Percentiles rank a stretch among this genome's conserved stretches.
phyloP scores from a whole-genome alignment of 2,113 vertebrate genomes.

The Ptychochromis oligacanthus region DNA sequence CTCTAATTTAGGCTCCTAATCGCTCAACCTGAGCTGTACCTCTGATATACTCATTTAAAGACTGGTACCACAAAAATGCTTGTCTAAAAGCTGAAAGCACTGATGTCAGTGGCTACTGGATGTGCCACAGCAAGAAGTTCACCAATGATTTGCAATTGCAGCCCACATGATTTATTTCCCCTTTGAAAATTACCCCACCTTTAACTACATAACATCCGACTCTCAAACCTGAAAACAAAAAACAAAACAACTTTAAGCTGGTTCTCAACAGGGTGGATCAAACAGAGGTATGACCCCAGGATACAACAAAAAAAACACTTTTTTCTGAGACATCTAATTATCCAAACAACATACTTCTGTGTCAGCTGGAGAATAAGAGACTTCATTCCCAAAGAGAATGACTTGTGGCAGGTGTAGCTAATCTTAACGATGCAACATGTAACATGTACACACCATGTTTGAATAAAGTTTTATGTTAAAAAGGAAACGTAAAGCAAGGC shows the following conservation, averaged over 20 bases:
- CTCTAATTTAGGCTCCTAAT: too few species aligned
- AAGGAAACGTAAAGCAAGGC: neutral
- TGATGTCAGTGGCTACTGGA: neutral
- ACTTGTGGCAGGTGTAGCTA: too few species aligned
- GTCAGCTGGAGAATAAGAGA: neutral
- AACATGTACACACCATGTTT: neutral
- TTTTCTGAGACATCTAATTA: neutral
- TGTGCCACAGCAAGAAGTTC: neutral
- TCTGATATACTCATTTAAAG: neutral
- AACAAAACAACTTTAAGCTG: neutral
- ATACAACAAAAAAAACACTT: neutral
- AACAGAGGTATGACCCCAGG: rapidly evolving
- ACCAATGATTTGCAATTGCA: neutral
- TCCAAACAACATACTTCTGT: neutral
- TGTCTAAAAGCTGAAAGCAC: neutral
- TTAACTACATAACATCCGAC: neutral
- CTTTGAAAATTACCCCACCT: neutral
- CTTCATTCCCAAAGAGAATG: neutral
- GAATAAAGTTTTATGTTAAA: neutral
- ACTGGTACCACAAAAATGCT: neutral
- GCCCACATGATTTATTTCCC: neutral
- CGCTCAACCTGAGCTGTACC: neutral
- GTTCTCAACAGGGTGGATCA: neutral
- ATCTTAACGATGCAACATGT: neutral
- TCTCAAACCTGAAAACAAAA: too few species aligned